These are phyloP conservation scores for Melieria picta DNA, from an alignment of 2,888 invertebrate genomes.

Conservation along the genomic window DNA sequence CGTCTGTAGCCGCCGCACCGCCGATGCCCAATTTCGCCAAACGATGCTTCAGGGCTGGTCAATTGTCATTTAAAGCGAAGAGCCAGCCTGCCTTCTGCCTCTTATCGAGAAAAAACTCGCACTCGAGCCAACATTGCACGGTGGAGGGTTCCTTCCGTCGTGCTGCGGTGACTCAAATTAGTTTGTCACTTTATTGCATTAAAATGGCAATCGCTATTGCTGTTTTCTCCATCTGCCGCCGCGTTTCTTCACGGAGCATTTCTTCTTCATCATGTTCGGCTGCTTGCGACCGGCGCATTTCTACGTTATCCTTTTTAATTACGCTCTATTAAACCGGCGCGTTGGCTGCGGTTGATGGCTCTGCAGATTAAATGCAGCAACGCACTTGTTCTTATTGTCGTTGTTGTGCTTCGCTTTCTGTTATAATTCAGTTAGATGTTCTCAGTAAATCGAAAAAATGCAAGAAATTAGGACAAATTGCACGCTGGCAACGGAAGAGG, in stretches of 20 bases:
- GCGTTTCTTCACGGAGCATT: background rate
- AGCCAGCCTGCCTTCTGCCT: background rate
- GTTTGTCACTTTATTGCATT: slow-evolving; percentile 32
- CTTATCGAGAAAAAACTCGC: background rate
- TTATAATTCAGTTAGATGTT: too few species aligned
- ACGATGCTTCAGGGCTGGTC: background rate
- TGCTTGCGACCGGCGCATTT: slow-evolving; percentile 20
- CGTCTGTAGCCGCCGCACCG: too few species aligned
- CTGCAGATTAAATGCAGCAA: slow-evolving; percentile 46
- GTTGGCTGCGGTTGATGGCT: slow-evolving; percentile 42
- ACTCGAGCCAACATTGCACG: too few species aligned
- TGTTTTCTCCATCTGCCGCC: background rate
- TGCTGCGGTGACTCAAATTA: slow-evolving; percentile 21
- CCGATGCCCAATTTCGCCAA: too few species aligned
- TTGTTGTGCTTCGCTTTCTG: too few species aligned
- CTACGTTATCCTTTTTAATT: slow-evolving; percentile 40
- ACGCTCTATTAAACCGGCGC: slow-evolving; percentile 37
- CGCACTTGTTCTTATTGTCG: background rate
- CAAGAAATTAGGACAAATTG: too few species aligned
- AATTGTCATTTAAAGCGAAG: slow-evolving; percentile 4
- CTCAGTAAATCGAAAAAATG: too few species aligned
- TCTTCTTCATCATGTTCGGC: slow-evolving; percentile 15
- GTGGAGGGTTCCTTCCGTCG: background rate
- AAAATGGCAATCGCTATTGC: slow-evolving; percentile 24
- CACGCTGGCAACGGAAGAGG: too few species aligned